Conservation (phyloP, 2,888 invertebrate genomes). For the Auanema freiburgensis region DNA sequence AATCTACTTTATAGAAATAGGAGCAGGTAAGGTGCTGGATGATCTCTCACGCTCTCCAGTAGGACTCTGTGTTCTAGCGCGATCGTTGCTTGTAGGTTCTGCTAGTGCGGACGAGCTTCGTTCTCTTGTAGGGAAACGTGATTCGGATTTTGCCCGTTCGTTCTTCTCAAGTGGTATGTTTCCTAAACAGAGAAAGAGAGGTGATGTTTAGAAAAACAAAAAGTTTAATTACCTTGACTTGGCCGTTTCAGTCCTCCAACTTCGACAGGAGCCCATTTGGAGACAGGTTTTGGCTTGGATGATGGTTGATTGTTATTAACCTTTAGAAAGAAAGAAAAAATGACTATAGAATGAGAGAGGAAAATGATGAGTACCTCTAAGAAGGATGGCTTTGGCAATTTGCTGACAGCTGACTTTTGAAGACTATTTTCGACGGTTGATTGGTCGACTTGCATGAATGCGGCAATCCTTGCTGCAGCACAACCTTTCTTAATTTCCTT, state of each 20-base stretch:
- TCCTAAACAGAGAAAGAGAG: slow-evolving; percentile 23
- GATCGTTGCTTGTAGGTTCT: slow-evolving; percentile 25
- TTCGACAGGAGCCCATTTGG: slow-evolving; percentile 43
- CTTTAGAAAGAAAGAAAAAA: slow-evolving; percentile 17
- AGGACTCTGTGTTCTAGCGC: slow-evolving; percentile 38
- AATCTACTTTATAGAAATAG: background rate
- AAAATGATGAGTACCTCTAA: too few relatives aligned
- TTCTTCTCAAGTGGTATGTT: slow-evolving; percentile 36
- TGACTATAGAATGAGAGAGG: too few relatives aligned
- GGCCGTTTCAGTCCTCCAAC: slow-evolving; percentile 14
- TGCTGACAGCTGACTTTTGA: background rate
- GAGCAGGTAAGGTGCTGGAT: background rate
- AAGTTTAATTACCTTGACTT: background rate
- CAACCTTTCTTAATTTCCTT: slow-evolving; percentile 42
- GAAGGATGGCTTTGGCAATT: too few relatives aligned
- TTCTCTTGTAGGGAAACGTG: slow-evolving; percentile 22
- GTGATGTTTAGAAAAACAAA: background rate
- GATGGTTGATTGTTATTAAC: slow-evolving; percentile 33
- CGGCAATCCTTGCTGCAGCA: slow-evolving; percentile 37
- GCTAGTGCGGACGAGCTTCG: slow-evolving; percentile 33
- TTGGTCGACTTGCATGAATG: slow-evolving; percentile 7
- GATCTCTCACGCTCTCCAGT: slow-evolving; percentile 19
- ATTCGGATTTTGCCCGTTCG: slow-evolving; percentile 31
- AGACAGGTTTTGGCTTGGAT: slow-evolving; percentile 35
- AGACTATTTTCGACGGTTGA: background rate